Base-by-base conservation (phyloP, 2,888 invertebrate species). In the Phytoseiulus persimilis region DNA sequence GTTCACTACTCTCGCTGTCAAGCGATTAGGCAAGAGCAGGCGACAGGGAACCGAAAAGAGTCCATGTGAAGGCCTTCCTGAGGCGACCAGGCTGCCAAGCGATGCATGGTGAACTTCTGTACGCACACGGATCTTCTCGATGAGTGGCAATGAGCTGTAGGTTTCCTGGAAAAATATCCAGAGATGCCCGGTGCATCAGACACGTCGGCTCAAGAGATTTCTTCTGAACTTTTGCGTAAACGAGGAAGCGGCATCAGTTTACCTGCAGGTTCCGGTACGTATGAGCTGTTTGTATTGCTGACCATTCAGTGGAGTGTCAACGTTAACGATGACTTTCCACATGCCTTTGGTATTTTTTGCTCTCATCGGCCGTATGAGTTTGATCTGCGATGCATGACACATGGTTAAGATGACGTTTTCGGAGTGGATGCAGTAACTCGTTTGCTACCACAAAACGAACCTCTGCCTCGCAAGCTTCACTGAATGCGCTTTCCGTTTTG, bases 261-360 rank as follows among this genome's bases (percentile, higher is more conserved):
- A 91, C 91, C 90, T 90, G 91, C 91, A 91, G n/a, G 89, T 89
- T 89, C 91, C 91, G 14, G 90, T 45, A 18, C 90, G 90, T 0
- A 91, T 90, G 0, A 90, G 90, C 90, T 91, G 91, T 1, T 45
- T 83, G 83, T 90, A 91, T 31, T 90, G 90, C 65, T 90, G 90
- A 18, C 90, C 83, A 46, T 90, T 90, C n/a, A 83, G 83, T 0
- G 83, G 83, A 14, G 90, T 90, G 46, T 90, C 90, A 39, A 91
- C 32, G 89, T 91, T 91, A 32, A 91, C 90, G 39, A 91, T 90
- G 33, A 91, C 89, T 33, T 90, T 91, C 91, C 91, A 91, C 2
- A 83, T 3, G 5, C 91, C 90, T 23, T 90, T 83, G 23, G 89
- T 83, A 45, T 91, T 91, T 31, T 87, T 90, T 0, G 91, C 91